Evolutionary conservation across 2,113 vertebrate species (phyloP).

Genomic region (Pholis gunnellus): DNA sequence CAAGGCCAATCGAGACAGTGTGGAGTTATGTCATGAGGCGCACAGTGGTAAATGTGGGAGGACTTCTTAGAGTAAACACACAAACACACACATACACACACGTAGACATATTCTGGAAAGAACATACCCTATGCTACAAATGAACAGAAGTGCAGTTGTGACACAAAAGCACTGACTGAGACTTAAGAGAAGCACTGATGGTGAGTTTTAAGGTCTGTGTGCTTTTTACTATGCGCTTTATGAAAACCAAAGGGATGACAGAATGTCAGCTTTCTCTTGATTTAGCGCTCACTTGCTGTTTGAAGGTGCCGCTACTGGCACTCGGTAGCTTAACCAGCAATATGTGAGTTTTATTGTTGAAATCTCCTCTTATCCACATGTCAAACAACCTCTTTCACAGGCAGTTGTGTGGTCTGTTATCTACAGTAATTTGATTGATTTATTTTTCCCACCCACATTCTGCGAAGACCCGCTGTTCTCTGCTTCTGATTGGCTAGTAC

Average conservation of each 20-base stretch:
- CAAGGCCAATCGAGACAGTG: constrained; percentile 26
- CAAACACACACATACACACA: neutral
- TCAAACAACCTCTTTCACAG: neutral
- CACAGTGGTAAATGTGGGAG: constrained; percentile 25
- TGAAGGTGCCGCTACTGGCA: neutral
- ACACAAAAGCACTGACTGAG: constrained; percentile 3
- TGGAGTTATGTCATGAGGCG: constrained; percentile 49
- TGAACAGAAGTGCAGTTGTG: neutral
- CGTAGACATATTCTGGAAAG: neutral
- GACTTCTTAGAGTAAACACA: constrained; percentile 33
- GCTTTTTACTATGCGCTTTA: neutral
- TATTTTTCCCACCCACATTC: no score
- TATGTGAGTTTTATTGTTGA: neutral
- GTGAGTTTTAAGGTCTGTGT: constrained; percentile 8
- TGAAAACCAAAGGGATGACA: neutral
- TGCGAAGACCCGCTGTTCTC: no score
- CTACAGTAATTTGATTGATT: neutral
- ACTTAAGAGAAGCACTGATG: constrained; percentile 15
- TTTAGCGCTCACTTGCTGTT: neutral
- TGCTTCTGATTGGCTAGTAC: no score
- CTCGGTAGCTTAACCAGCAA: neutral
- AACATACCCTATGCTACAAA: constrained; percentile 5
- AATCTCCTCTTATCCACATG: no score
- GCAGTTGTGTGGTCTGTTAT: neutral
- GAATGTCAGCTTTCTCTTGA: constrained; percentile 10